Percentiles rank a stretch among this genome's conserved stretches.
Evolutionary conservation across 2,797 vertebrate genomes (phyloP).

Genomic region (Lateolabrax maculatus): DNA sequence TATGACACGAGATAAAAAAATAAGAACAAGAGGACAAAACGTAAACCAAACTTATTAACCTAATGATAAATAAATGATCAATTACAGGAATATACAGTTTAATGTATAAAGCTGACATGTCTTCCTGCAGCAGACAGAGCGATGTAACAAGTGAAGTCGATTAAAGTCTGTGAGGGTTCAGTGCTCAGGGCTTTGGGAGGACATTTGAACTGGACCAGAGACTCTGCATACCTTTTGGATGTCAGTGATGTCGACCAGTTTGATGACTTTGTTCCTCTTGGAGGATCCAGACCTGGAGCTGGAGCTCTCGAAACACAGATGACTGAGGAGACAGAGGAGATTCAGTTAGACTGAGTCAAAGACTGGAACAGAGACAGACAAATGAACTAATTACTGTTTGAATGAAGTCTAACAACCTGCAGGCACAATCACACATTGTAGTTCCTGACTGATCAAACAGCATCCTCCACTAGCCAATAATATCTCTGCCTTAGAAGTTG

Average conservation of each 20-base stretch:
- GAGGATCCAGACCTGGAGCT: constrained; percentile 92
- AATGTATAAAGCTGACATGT: neutral
- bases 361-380: neutral
- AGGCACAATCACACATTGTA: neutral
- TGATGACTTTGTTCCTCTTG: constrained; percentile 98
- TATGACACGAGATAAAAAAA: neutral
- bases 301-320: constrained; percentile 96
- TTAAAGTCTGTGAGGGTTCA: neutral
- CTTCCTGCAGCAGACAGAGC: neutral
- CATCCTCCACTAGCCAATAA: neutral
- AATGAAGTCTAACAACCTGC: neutral
- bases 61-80: neutral
- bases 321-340: constrained; percentile 78
- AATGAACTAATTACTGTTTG: no score
- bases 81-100: neutral
- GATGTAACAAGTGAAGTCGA: neutral
- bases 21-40: neutral
- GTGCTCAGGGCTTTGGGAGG: neutral
- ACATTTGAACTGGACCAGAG: neutral
- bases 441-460: neutral
- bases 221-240: constrained; percentile 92
- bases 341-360: neutral
- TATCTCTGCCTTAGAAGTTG: neutral
- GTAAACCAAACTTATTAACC: neutral
- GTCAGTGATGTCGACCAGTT: constrained; percentile 92